These are phyloP conservation scores for Ectobius pallidus DNA, from an alignment of 2,888 invertebrate genomes.

Conservation along the genomic window DNA sequence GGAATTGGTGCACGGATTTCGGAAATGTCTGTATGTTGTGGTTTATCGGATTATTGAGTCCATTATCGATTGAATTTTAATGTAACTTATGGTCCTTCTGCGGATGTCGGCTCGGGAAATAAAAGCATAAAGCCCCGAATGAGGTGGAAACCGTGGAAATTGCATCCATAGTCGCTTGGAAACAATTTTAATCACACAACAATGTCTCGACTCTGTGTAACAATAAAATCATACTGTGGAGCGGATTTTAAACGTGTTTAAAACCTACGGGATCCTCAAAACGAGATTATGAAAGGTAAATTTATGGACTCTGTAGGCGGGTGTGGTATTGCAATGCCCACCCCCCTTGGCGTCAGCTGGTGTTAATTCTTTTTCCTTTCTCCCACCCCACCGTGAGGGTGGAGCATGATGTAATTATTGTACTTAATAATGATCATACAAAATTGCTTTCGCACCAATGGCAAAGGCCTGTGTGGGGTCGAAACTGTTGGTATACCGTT, in stretches of 20 bases:
- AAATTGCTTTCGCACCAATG: conserved; percentile 43
- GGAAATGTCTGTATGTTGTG: too few relatives aligned
- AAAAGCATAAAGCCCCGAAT: too few relatives aligned
- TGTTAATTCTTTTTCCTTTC: conserved; percentile 34
- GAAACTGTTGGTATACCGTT: conserved; percentile 30
- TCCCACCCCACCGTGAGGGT: conserved; percentile 34
- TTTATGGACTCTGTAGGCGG: conserved; percentile 25
- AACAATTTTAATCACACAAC: neutral
- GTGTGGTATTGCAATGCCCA: neutral
- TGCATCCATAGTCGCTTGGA: too few relatives aligned
- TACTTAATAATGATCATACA: conserved; percentile 42
- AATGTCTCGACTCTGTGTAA: neutral
- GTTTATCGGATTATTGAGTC: too few relatives aligned
- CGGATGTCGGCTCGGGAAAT: too few relatives aligned
- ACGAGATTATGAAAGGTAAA: conserved; percentile 27
- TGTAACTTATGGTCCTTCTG: too few relatives aligned
- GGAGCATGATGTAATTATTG: conserved; percentile 42
- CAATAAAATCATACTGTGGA: neutral
- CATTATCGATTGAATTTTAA: too few relatives aligned
- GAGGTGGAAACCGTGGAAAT: too few relatives aligned
- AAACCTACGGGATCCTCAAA: conserved; percentile 16
- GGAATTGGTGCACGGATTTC: too few relatives aligned
- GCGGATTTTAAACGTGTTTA: conserved; percentile 10
- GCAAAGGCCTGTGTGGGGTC: conserved; percentile 29
- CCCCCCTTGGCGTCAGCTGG: conserved; percentile 39